Conservation (phyloP, 1,140 invertebrate genomes). For the Atta colombica region DNA sequence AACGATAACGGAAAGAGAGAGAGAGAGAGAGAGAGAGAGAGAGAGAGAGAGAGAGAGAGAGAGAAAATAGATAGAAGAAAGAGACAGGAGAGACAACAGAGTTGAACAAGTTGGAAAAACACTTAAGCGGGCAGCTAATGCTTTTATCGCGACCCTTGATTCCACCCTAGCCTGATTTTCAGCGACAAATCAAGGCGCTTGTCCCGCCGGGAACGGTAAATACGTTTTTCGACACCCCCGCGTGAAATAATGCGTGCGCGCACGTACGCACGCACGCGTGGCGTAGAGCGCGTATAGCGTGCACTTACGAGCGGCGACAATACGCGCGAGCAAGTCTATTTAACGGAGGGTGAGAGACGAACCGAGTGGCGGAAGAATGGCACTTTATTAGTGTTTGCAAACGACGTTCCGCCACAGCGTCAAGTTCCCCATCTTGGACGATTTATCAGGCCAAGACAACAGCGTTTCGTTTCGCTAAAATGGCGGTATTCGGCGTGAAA, state of each 20-base stretch:
- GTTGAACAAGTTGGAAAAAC: conserved; percentile 79
- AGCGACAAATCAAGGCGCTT: conserved; percentile 83
- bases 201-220: conserved; percentile 77
- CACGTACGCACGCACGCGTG: conserved; percentile 24
- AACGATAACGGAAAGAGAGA: conserved; percentile 30
- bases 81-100: conserved; percentile 56
- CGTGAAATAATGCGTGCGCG: conserved; percentile 75
- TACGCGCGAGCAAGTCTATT: conserved; percentile 64
- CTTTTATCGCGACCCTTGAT: conserved; percentile 82
- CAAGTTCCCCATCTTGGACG: conserved; percentile 35
- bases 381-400: conserved; percentile 70
- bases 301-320: conserved; percentile 66
- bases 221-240: conserved; percentile 79
- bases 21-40: conserved; percentile 13
- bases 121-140: conserved; percentile 79
- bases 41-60: conserved; percentile 32
- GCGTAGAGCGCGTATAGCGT: conserved; percentile 24
- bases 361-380: conserved; percentile 70
- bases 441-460: conserved; percentile 55
- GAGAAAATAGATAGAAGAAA: background rate
- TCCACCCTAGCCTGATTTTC: conserved; percentile 71
- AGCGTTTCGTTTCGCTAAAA: conserved; percentile 47
- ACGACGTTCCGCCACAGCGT: conserved; percentile 41
- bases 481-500: conserved; percentile 28
- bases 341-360: conserved; percentile 66